Evolutionary conservation across 2,113 vertebrate species (phyloP).

Genomic region (Dipodomys merriami): DNA sequence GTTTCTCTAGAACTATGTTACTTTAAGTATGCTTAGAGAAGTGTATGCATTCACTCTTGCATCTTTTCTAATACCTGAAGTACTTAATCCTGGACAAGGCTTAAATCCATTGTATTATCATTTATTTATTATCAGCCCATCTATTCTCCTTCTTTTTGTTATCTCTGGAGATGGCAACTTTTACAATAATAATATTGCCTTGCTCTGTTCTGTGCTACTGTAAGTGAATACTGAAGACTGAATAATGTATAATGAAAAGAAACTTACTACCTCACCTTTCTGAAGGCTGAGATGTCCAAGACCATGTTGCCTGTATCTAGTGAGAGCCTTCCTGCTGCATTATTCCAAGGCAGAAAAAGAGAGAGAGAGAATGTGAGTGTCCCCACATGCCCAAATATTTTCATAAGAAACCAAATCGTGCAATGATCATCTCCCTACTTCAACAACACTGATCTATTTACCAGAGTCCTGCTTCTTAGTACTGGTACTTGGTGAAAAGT

Average conservation of each 20-base stretch:
- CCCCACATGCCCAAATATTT: neutral
- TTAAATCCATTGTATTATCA: neutral
- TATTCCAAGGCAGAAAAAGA: neutral
- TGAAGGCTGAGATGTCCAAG: neutral
- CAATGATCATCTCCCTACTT: neutral
- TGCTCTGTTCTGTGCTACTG: neutral
- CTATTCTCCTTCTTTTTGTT: neutral
- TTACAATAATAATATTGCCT: neutral
- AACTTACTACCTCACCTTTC: neutral
- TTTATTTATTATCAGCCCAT: neutral
- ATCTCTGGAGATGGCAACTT: slow-evolving; percentile 1
- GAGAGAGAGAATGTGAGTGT: neutral
- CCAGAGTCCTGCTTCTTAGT: too few relatives aligned
- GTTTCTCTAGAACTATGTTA: neutral
- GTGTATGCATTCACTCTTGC: neutral
- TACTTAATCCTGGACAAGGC: neutral
- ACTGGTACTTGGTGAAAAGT: neutral
- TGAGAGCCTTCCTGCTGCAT: neutral
- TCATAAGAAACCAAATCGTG: neutral
- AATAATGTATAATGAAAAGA: neutral
- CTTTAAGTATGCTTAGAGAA: neutral
- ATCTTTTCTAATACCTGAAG: neutral
- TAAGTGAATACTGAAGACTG: neutral
- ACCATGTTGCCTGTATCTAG: neutral
- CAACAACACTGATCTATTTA: neutral